phyloP scores from a whole-genome alignment of 2,888 invertebrate species.

The Rhodophaea formosa region DNA sequence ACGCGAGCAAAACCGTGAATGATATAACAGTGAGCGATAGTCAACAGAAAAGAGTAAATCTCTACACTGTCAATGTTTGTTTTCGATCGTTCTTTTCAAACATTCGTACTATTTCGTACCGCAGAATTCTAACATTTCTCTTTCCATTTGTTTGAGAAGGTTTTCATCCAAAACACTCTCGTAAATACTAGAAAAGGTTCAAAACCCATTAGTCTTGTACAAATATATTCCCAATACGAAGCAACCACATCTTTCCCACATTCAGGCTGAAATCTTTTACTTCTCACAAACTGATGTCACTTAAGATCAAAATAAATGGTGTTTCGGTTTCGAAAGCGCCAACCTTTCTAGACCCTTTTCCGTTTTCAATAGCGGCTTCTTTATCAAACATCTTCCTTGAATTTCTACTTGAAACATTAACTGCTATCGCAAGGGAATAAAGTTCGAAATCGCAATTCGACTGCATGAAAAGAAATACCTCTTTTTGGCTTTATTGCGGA shows the following conservation, averaged over 20 bases:
- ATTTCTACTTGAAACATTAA: slow-evolving; percentile 18
- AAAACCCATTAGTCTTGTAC: slow-evolving; percentile 13
- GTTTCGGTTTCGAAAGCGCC: slow-evolving; percentile 15
- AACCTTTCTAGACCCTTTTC: slow-evolving; percentile 46
- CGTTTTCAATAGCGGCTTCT: slow-evolving; percentile 53
- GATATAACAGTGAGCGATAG: too few relatives aligned
- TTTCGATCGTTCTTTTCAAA: background rate
- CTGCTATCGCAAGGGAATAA: slow-evolving; percentile 19
- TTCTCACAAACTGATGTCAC: slow-evolving; percentile 18
- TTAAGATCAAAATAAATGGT: slow-evolving; percentile 20
- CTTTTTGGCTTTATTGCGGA: slow-evolving; percentile 54
- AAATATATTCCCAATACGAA: slow-evolving; percentile 7
- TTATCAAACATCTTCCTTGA: slow-evolving; percentile 37
- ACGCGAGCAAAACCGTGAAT: too few relatives aligned
- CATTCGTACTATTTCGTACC: background rate
- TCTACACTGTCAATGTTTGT: background rate
- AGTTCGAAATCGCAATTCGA: slow-evolving; percentile 21
- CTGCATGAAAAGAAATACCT: slow-evolving; percentile 13
- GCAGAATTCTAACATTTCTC: background rate
- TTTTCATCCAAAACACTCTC: background rate
- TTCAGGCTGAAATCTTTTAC: slow-evolving; percentile 10
- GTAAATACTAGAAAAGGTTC: background rate
- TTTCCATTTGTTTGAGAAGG: background rate
- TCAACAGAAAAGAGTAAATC: too few relatives aligned
- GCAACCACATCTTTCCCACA: slow-evolving; percentile 1